Base-by-base conservation (phyloP, 2,888 invertebrate species). In the Caenorhabditis wallacei region DNA sequence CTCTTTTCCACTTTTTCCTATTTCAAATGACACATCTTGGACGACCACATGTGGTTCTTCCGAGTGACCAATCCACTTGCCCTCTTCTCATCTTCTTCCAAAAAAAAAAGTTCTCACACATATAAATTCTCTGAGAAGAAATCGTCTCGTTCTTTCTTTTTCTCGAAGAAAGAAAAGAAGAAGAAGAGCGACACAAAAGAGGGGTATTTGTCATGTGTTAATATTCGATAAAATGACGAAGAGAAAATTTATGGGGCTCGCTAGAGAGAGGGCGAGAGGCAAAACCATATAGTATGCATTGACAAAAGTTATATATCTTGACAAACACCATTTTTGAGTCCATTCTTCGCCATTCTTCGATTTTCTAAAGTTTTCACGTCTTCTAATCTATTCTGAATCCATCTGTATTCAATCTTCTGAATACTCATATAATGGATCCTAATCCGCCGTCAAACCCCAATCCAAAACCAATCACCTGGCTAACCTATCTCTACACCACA, bases 291-390 rank as follows among this genome's bases (percentile, higher is more conserved):
- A 64, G 46, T 48, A 74, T 74, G 74, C 64, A 74, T 74, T 30
- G 64, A n/a, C 2, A 61, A 57, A 70, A 70, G 61, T 74, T 74
- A 66, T 64, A 74, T 74, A 74, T 74, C 74, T 74, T 56, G 64
- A 74, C 74, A 74, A 74, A 74, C 74, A 74, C 22, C 22, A 7
- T 43, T 40, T 11, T 40, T 40, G 18, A 20, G 37, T 8, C 5
- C 13, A 18, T 37, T 24, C 13, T 16, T 54, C 40, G 2, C 20
- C 26, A 24, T 43, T 40, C 18, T 59, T 22, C 22, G 48, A 26
- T 40, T 40, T 30, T 69, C 24, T 56, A 26, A 10, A 20, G 10
- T 20, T 16, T 40, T 16, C 30, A 59, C 56, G 56, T 26, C 51
- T 68, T 68, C 54, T 26, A 54, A 2, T 37, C 35, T 18, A 4